Percentiles rank a stretch among this genome's conserved stretches.
Evolutionary conservation across 2,797 vertebrate genomes (phyloP).

Genomic region (Pogonophryne albipinna): DNA sequence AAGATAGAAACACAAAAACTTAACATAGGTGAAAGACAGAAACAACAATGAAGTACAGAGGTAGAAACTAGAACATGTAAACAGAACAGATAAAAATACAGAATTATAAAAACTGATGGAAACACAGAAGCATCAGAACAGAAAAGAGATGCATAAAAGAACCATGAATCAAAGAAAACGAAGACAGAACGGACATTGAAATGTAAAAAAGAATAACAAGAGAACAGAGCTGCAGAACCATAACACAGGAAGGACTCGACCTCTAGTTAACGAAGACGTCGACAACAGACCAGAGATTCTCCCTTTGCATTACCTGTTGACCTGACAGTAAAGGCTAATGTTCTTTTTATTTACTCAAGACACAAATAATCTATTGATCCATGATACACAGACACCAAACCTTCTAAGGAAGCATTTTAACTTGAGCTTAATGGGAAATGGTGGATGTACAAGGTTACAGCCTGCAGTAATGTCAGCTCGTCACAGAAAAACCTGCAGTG

Average conservation of each 20-base stretch:
- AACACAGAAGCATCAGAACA: too few species aligned
- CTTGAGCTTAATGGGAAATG: too few species aligned
- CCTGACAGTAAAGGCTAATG: background rate
- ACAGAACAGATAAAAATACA: background rate
- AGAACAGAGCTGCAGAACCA: background rate
- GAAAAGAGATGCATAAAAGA: background rate
- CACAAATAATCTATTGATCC: background rate
- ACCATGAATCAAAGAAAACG: too few species aligned
- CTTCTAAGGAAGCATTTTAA: background rate
- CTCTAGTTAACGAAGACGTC: background rate
- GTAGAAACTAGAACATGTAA: background rate
- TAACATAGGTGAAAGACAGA: background rate
- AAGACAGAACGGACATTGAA: background rate
- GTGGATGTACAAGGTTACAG: too few species aligned
- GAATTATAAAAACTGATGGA: background rate
- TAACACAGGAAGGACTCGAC: background rate
- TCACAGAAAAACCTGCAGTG: background rate
- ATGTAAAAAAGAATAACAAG: background rate
- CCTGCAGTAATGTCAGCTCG: background rate
- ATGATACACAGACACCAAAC: background rate
- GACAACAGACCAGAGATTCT: background rate
- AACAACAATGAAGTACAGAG: too few species aligned
- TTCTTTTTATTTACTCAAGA: background rate
- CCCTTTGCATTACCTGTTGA: background rate
- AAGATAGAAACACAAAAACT: background rate